phyloP scores from a whole-genome alignment of 2,113 vertebrate species.

The Pseudopipra pipra region DNA sequence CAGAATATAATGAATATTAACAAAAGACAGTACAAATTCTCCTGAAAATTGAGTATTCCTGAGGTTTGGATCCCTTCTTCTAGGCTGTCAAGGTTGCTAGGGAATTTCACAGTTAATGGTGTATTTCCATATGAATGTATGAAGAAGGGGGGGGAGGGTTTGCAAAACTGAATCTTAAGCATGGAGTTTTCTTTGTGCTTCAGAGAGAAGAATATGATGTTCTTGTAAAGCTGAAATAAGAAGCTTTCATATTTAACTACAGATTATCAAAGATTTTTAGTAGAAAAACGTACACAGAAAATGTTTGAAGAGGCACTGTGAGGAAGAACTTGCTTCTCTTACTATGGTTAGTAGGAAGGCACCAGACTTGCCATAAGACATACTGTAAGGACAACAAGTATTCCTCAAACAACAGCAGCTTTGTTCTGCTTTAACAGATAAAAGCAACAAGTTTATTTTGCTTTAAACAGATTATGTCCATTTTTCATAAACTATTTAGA shows the following conservation, averaged over 20 bases:
- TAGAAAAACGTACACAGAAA: not conserved
- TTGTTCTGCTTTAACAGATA: conserved; percentile 7
- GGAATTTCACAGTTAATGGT: conserved; percentile 28
- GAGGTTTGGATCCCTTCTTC: conserved; percentile 23
- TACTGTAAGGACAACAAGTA: not conserved
- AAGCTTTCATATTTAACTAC: not conserved
- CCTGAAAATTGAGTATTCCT: not conserved
- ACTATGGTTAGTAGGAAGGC: not conserved
- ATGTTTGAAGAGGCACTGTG: not conserved
- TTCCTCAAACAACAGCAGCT: not conserved
- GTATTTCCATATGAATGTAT: conserved; percentile 41
- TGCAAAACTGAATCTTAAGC: conserved; percentile 1
- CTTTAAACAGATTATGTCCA: conserved; percentile 8
- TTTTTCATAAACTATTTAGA: conserved; percentile 30
- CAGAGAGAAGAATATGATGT: not conserved
- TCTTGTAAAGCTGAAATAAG: not conserved
- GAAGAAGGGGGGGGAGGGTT: conserved; percentile 29
- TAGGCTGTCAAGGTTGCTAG: conserved; percentile 21
- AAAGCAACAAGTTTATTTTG: conserved; percentile 27
- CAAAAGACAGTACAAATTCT: not conserved
- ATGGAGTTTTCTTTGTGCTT: not conserved
- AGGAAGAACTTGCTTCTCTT: not conserved
- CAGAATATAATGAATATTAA: conserved; percentile 42
- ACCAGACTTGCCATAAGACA: not conserved
- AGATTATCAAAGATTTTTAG: not conserved